A percentile compares a stretch with the other conserved stretches of the same genome.
These are phyloP conservation scores for Percopsis transmontana DNA, from an alignment of 2,113 vertebrate species.

Conservation along the genomic window DNA sequence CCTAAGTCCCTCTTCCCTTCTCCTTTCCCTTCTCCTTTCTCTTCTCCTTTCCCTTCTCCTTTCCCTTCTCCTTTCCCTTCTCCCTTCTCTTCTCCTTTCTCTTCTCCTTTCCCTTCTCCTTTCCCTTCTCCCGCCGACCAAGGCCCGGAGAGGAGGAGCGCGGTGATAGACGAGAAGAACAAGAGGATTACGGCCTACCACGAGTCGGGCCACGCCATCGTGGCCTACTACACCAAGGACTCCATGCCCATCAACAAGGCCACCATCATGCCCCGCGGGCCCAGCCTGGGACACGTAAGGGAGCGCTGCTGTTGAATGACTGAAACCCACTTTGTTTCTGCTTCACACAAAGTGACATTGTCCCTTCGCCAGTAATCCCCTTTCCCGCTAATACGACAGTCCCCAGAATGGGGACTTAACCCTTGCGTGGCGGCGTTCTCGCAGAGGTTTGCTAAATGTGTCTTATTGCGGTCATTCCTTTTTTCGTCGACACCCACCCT, in stretches of 20 bases:
- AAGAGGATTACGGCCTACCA: conserved; percentile 96
- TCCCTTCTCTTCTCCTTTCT: background rate
- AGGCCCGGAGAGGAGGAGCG: conserved; percentile 96
- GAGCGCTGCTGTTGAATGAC: background rate
- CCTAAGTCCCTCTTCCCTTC: no score
- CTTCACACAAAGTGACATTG: background rate
- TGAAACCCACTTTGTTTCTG: background rate
- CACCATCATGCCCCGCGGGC: conserved; percentile 97
- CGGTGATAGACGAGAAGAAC: conserved; percentile 92
- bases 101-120: background rate
- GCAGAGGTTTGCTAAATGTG: background rate
- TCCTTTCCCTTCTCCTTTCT: no score
- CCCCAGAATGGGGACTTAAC: no score
- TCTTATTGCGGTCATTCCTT: no score
- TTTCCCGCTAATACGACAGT: background rate
- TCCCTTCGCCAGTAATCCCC: background rate
- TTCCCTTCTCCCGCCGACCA: conserved; percentile 41
- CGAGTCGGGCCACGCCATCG: conserved; percentile 96
- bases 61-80: no score
- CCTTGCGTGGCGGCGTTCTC: no score
- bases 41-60: no score
- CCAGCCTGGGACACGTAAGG: conserved; percentile 93
- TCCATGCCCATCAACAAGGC: conserved; percentile 99
- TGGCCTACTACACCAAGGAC: conserved; percentile 96
- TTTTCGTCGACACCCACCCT: background rate